These are phyloP conservation scores for Ectemnius lituratus DNA, from an alignment of 2,888 invertebrate species.

Conservation along the genomic window DNA sequence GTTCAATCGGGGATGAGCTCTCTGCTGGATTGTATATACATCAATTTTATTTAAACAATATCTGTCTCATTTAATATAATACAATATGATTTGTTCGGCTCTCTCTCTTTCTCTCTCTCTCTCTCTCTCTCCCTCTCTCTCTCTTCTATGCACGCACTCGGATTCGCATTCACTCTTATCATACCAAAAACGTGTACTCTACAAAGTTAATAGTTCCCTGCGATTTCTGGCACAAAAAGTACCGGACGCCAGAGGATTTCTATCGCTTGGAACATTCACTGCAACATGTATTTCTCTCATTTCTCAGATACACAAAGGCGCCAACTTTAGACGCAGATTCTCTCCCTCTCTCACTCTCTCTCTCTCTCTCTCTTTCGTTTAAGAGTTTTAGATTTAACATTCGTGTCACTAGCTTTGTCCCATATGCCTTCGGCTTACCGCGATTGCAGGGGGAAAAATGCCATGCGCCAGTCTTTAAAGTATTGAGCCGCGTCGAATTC, in stretches of 20 bases:
- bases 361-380: background rate
- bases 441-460: slow-evolving; percentile 47
- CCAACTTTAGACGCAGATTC: slow-evolving; percentile 2
- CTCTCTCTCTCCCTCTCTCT: slow-evolving; percentile 41
- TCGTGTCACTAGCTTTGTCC: too few relatives aligned
- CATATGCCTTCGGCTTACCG: background rate
- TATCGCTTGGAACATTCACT: slow-evolving; percentile 22
- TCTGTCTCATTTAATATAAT: slow-evolving; percentile 73
- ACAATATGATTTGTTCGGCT: slow-evolving; percentile 69
- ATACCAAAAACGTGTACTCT: background rate
- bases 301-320: slow-evolving; percentile 7
- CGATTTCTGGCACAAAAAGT: slow-evolving; percentile 69
- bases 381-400: slow-evolving; percentile 7
- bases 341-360: slow-evolving; percentile 1
- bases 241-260: slow-evolving; percentile 55
- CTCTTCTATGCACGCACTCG: slow-evolving; percentile 59
- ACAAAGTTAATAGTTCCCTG: background rate
- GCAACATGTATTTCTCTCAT: slow-evolving; percentile 20
- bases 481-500: slow-evolving; percentile 19
- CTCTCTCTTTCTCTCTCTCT: slow-evolving; percentile 52
- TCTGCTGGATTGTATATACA: slow-evolving; percentile 58
- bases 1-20: background rate
- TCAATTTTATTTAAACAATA: slow-evolving; percentile 77
- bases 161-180: slow-evolving; percentile 34
- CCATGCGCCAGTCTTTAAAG: slow-evolving; percentile 68